Base-by-base conservation (phyloP, 2,797 vertebrate species). In the Anguilla megastoma region DNA sequence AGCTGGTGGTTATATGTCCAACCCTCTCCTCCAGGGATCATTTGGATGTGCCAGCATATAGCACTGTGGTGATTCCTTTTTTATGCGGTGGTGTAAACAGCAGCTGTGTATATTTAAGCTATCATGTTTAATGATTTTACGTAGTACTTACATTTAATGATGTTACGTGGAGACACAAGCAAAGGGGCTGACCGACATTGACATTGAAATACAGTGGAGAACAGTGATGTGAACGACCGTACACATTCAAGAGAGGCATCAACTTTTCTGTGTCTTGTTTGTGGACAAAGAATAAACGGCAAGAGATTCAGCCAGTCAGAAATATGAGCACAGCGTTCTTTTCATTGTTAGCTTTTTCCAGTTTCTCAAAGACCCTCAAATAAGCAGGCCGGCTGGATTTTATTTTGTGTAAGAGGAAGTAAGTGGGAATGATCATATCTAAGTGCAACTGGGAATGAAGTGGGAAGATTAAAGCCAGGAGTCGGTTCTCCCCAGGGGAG, bases 401-500 rank as follows among this genome's bases (percentile, higher is more conserved):
- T 21, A 18, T 41, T 79, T 79, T 79, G 41, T 45, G 6, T 30
- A 36, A 79, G 50, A 88, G 76, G 63, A 85, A 58, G 54, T 48
- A 33, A 88, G 30, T 56, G 83, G 87, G 83, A 85, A 66, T 88
- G 63, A 50, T 84, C 84, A 45, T 74, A 69, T 66, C 52, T 58
- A 41, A 41, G 48, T 33, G 48, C 85, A 18, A 58, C 33, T 85
- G 87, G 83, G 87, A 85, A 66, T 88, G 66, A 87, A 87, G 58
- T 7, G 76, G 76, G 86, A 83, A 45, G 41, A 8, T 48, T 27
- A 60, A 63, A 24, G 41, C 80, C 27, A 58, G 27, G 21, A n/a
- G n/a, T 58, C 30, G 60, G n/a, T 27, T 50, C 79, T 14, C 87
- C 87, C 60, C 66, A n/a, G 24, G 24, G 66, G 66, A 30, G 24